Percentiles rank a stretch among this genome's conserved stretches.
Evolutionary conservation across 1,140 invertebrate genomes (phyloP).

Genomic region (Idris sp.): DNA sequence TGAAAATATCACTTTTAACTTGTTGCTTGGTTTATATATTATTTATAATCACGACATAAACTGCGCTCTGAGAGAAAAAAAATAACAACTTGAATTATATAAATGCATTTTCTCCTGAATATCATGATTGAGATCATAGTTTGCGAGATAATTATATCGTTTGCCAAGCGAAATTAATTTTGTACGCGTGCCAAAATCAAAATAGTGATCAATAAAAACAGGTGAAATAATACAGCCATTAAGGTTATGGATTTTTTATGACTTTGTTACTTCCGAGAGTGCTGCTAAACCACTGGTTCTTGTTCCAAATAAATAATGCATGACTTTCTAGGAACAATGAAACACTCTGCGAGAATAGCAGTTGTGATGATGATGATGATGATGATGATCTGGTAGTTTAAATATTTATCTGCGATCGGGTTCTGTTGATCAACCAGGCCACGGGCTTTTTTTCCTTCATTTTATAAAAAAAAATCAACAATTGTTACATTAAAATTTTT

Average conservation of each 20-base stretch:
- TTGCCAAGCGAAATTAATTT: conserved; percentile 18
- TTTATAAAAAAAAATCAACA: too few relatives aligned
- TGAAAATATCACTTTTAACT: conserved; percentile 36
- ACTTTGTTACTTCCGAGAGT: conserved; percentile 16
- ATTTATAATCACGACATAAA: conserved; percentile 16
- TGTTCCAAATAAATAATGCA: conserved; percentile 37
- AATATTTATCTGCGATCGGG: conserved; percentile 4
- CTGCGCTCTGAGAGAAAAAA: too few relatives aligned
- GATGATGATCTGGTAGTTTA: background rate
- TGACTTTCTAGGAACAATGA: conserved; percentile 20
- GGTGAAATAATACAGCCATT: conserved; percentile 26
- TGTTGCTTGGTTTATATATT: too few relatives aligned
- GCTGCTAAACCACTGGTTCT: conserved; percentile 3
- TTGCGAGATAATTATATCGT: conserved; percentile 34
- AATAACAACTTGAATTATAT: too few relatives aligned
- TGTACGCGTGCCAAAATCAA: conserved; percentile 38
- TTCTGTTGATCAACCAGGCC: conserved; percentile 1
- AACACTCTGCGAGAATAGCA: conserved; percentile 4
- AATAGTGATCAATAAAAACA: conserved; percentile 16
- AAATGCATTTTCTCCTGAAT: conserved; percentile 40
- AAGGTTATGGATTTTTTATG: conserved; percentile 24
- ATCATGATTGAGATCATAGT: conserved; percentile 27
- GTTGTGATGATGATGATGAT: background rate
- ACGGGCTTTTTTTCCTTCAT: too few relatives aligned
- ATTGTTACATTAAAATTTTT: too few relatives aligned